These are phyloP conservation scores for Antheraea mylitta DNA, from an alignment of 1,140 invertebrate genomes.

Conservation along the genomic window DNA sequence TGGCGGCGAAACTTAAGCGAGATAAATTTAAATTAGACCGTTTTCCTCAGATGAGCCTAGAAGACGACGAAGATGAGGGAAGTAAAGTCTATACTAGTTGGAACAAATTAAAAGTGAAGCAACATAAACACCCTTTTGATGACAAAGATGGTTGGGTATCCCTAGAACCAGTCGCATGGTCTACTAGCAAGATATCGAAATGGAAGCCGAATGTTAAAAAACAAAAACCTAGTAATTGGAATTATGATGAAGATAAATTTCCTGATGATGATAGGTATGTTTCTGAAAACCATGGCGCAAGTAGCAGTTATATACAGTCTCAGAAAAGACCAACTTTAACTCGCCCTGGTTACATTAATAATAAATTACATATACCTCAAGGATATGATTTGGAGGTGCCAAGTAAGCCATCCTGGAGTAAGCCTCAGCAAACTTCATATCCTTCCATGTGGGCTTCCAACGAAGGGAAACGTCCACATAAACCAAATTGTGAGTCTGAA, in stretches of 20 bases:
- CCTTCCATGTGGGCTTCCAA: constrained; percentile 60
- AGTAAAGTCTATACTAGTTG: constrained; percentile 70
- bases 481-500: constrained; percentile 66
- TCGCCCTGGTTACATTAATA: constrained; percentile 61
- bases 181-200: constrained; percentile 88
- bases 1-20: constrained; percentile 63
- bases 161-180: constrained; percentile 88
- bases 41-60: constrained; percentile 42
- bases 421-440: constrained; percentile 50
- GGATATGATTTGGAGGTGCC: constrained; percentile 65
- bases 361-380: constrained; percentile 55
- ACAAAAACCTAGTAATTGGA: constrained; percentile 68
- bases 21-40: constrained; percentile 57
- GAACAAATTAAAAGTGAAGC: constrained; percentile 76
- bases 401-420: constrained; percentile 66
- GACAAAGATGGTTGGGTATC: constrained; percentile 88
- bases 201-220: constrained; percentile 84
- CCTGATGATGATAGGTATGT: constrained; percentile 36
- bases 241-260: constrained; percentile 48
- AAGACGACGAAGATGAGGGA: constrained; percentile 54
- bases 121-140: constrained; percentile 81
- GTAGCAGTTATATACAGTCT: constrained; percentile 49
- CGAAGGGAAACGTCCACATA: constrained; percentile 60
- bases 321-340: constrained; percentile 53
- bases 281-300: constrained; percentile 40